Conservation (phyloP, 2,888 invertebrate genomes). For the Phymatocera aterrima region DNA sequence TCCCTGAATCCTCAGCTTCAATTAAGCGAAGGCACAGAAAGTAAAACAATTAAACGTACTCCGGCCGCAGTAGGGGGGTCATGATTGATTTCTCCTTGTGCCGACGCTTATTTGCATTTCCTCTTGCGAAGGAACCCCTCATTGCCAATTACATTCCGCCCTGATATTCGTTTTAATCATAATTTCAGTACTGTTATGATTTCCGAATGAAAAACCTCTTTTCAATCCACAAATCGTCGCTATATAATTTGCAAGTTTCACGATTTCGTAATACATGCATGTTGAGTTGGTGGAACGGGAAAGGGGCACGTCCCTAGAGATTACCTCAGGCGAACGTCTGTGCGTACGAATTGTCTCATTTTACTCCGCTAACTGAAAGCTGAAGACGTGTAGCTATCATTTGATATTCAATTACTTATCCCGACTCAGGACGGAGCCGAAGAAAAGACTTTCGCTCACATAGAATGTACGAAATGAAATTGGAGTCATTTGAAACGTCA, state of each 20-base stretch:
- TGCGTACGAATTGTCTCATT: slow-evolving; percentile 2
- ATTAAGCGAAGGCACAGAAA: neutral
- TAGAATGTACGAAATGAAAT: slow-evolving; percentile 11
- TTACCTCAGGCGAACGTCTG: neutral
- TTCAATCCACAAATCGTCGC: neutral
- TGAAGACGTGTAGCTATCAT: neutral
- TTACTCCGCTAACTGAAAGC: neutral
- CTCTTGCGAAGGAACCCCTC: neutral
- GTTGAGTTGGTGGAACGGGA: neutral
- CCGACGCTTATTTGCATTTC: neutral
- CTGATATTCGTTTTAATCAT: neutral
- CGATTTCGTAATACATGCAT: neutral
- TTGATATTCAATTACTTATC: slow-evolving; percentile 10
- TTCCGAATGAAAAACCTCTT: neutral
- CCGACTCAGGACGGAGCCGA: neutral
- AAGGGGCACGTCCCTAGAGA: neutral
- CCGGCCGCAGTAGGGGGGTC: neutral
- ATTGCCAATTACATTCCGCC: neutral
- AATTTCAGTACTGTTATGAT: neutral
- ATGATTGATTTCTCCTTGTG: neutral
- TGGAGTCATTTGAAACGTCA: slow-evolving; percentile 17
- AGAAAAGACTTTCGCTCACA: neutral
- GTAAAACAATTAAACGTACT: neutral
- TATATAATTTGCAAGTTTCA: neutral
- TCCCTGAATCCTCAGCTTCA: neutral